Evolutionary conservation across 2,888 invertebrate genomes (phyloP).

Genomic region (Mechanitis mazaeus): DNA sequence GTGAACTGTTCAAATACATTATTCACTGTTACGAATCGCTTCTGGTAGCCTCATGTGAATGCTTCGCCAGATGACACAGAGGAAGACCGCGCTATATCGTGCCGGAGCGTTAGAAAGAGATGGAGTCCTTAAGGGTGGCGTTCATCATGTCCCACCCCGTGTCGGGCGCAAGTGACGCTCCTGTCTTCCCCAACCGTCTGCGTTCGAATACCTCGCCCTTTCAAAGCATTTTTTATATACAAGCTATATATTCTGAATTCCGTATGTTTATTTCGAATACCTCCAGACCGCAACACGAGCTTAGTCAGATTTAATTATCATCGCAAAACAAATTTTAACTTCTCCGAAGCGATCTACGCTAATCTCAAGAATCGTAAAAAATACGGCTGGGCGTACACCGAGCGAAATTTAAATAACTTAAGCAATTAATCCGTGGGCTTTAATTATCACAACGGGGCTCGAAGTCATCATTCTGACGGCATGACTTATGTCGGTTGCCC

Average conservation of each 20-base stretch:
- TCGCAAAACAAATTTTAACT: slow-evolving; percentile 56
- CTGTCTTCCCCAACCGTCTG: slow-evolving; percentile 68
- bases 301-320: slow-evolving; percentile 44
- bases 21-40: slow-evolving; percentile 72
- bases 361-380: slow-evolving; percentile 68
- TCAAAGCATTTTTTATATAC: slow-evolving; percentile 40
- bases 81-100: slow-evolving; percentile 40
- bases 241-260: slow-evolving; percentile 27
- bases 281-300: slow-evolving; percentile 32
- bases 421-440: slow-evolving; percentile 61
- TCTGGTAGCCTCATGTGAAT: slow-evolving; percentile 66
- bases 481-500: slow-evolving; percentile 49
- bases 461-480: slow-evolving; percentile 60
- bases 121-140: slow-evolving; percentile 58
- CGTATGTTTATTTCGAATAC: slow-evolving; percentile 16
- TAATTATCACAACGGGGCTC: slow-evolving; percentile 63
- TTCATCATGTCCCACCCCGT: slow-evolving; percentile 68
- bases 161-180: slow-evolving; percentile 66
- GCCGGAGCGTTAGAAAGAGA: slow-evolving; percentile 45
- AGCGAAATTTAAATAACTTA: slow-evolving; percentile 64
- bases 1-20: slow-evolving; percentile 63
- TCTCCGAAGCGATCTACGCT: slow-evolving; percentile 64
- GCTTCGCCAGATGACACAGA: slow-evolving; percentile 65
- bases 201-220: slow-evolving; percentile 59
- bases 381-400: slow-evolving; percentile 52